phyloP scores from a whole-genome alignment of 2,797 vertebrate species.

The Craterocephalus amniculus region DNA sequence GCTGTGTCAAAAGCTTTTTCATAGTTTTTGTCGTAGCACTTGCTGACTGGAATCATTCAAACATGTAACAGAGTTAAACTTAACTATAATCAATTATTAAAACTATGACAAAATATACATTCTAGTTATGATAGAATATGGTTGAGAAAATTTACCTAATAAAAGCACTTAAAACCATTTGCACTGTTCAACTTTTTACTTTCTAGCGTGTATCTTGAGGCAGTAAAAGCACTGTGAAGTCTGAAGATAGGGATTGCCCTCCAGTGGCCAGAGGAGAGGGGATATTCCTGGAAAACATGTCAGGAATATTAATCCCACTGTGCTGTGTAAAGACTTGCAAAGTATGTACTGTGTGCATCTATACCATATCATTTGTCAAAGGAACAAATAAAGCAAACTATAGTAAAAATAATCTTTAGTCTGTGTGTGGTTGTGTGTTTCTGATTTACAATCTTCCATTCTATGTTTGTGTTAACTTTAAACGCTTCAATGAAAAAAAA shows the following conservation, averaged over 20 bases:
- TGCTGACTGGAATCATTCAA: neutral
- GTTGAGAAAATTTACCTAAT: neutral
- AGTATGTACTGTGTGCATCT: neutral
- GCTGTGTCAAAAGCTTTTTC: conserved; percentile 3
- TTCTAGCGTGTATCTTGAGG: conserved; percentile 1
- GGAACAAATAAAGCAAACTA: neutral
- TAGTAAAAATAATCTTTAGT: neutral
- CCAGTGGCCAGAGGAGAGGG: conserved; percentile 71
- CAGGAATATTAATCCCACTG: neutral
- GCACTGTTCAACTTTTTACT: neutral
- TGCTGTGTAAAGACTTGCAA: neutral
- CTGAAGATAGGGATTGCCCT: conserved; percentile 75
- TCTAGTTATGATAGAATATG: neutral
- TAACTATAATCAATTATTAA: neutral
- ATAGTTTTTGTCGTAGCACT: neutral
- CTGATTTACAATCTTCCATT: neutral
- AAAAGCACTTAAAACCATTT: neutral
- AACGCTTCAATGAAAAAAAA: neutral
- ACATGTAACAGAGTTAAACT: neutral
- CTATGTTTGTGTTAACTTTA: neutral
- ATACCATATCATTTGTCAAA: neutral
- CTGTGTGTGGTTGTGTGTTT: neutral
- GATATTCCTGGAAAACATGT: conserved; percentile 3
- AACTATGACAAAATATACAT: neutral
- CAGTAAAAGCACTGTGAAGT: conserved; percentile 36